Evolutionary conservation across 2,888 invertebrate genomes (phyloP).

Genomic region (Eupsilia transversa): DNA sequence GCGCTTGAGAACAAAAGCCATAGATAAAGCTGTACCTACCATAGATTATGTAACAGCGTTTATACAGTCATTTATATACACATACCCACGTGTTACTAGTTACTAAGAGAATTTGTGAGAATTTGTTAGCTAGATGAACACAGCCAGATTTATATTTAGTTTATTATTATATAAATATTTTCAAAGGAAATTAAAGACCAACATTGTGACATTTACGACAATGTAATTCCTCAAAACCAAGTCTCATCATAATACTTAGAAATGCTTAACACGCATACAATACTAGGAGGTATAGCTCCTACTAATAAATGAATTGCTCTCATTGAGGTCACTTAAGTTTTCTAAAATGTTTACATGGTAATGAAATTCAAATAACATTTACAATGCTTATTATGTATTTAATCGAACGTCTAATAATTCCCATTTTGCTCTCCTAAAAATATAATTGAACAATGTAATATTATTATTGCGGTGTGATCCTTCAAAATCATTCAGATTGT

Average conservation of each 20-base stretch:
- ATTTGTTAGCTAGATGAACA: too few species aligned
- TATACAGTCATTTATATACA: slow-evolving; percentile 33
- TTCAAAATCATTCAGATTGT: too few species aligned
- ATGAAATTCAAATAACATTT: too few species aligned
- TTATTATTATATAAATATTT: too few species aligned
- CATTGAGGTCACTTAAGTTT: neutral
- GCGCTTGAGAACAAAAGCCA: slow-evolving; percentile 52
- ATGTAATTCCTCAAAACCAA: neutral
- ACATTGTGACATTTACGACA: neutral
- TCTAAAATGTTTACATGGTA: neutral
- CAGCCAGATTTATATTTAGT: too few species aligned
- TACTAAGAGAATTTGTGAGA: slow-evolving; percentile 18
- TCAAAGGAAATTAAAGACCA: neutral
- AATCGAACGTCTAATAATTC: too few species aligned
- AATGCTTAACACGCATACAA: neutral
- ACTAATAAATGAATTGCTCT: neutral
- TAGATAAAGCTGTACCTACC: slow-evolving; percentile 32
- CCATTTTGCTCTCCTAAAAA: too few species aligned
- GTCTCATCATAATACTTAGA: neutral
- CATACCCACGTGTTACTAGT: slow-evolving; percentile 2
- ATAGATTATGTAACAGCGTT: slow-evolving; percentile 40
- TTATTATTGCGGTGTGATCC: too few species aligned
- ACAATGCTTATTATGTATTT: too few species aligned
- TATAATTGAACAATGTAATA: too few species aligned
- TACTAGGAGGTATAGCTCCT: neutral